phyloP scores from a whole-genome alignment of 2,888 invertebrate genomes.

The Matsumyia berberina region DNA sequence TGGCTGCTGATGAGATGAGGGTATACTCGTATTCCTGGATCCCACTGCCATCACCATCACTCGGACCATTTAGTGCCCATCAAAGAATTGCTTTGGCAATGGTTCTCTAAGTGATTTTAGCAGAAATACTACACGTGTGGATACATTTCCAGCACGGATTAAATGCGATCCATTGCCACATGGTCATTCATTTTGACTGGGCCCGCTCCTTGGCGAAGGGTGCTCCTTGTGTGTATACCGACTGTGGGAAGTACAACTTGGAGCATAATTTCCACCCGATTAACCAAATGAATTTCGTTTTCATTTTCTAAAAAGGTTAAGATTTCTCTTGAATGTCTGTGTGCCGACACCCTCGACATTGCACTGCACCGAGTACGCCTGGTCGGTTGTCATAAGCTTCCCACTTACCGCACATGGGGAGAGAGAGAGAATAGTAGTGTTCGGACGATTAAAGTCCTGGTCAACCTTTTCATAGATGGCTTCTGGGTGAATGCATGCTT shows the following conservation, averaged over 20 bases:
- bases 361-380: too few relatives aligned
- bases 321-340: conserved; percentile 53
- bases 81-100: conserved; percentile 51
- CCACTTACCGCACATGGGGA: conserved; percentile 12
- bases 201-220: background rate
- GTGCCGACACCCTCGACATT: background rate
- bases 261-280: conserved; percentile 77
- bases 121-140: conserved; percentile 48
- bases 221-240: conserved; percentile 32
- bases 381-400: conserved; percentile 24
- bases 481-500: background rate
- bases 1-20: conserved; percentile 4
- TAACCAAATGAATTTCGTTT: conserved; percentile 77
- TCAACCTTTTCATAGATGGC: conserved; percentile 56
- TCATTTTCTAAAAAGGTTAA: conserved; percentile 75
- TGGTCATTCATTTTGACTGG: conserved; percentile 43
- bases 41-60: conserved; percentile 4
- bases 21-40: too few relatives aligned
- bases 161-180: conserved; percentile 67
- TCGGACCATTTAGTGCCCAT: conserved; percentile 55
- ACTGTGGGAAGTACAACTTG: conserved; percentile 43
- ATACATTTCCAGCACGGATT: conserved; percentile 63
- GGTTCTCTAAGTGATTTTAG: conserved; percentile 57
- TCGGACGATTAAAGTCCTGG: conserved; percentile 58
- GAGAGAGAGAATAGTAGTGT: conserved; percentile 30